These are phyloP conservation scores for Zeugodacus cucurbitae DNA, from an alignment of 1,140 invertebrate species.

Conservation along the genomic window DNA sequence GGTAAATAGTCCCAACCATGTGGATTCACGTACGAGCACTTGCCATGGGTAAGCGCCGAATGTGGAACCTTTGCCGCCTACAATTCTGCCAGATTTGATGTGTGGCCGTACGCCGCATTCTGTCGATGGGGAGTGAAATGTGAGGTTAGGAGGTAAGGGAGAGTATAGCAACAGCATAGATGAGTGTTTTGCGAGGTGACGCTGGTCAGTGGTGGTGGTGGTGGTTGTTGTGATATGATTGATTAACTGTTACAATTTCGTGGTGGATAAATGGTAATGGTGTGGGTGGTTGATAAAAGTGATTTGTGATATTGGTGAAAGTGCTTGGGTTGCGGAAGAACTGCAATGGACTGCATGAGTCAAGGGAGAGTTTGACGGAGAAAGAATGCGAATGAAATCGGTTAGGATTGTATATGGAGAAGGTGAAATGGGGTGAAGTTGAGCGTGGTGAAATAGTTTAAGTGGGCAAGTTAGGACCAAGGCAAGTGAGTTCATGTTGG, in stretches of 20 bases:
- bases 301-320: neutral
- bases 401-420: neutral
- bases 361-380: neutral
- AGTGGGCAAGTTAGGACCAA: neutral
- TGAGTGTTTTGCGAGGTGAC: constrained; percentile 41
- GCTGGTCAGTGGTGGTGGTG: neutral
- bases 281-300: neutral
- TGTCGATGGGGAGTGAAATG: constrained; percentile 69
- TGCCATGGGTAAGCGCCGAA: constrained; percentile 96
- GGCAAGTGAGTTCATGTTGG: neutral
- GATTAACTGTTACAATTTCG: neutral
- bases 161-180: constrained; percentile 54
- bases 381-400: neutral
- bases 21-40: constrained; percentile 89
- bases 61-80: constrained; percentile 85
- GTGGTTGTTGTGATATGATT: neutral
- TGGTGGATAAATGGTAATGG: neutral
- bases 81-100: constrained; percentile 83
- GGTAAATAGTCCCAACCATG: constrained; percentile 93
- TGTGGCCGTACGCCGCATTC: constrained; percentile 89
- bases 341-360: neutral
- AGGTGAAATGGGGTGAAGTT: neutral
- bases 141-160: constrained; percentile 65
- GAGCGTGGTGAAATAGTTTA: neutral
- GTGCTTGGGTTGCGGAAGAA: neutral